These are phyloP conservation scores for Mobula hypostoma DNA, from an alignment of 2,113 vertebrate genomes.

Conservation along the genomic window DNA sequence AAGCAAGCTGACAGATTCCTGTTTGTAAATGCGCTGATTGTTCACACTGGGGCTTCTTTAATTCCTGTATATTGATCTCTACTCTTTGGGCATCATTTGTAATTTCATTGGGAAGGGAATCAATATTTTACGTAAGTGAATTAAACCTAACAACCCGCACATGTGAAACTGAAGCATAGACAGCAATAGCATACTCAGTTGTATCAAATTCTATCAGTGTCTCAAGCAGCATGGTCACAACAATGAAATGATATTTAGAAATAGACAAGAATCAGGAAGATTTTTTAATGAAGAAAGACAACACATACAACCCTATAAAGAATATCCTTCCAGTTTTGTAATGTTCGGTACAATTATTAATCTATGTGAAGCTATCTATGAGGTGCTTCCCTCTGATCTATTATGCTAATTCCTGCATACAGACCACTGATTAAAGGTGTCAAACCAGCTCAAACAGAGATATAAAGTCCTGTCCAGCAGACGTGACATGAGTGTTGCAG, in stretches of 20 bases:
- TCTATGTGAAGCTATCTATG: too few species aligned
- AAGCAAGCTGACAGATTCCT: constrained; percentile 10
- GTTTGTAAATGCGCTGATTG: constrained; percentile 35
- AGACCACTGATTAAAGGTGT: too few species aligned
- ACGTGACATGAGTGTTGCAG: too few species aligned
- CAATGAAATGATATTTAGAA: background rate
- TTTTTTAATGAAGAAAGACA: background rate
- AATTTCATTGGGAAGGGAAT: constrained; percentile 27
- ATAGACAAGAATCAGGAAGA: background rate
- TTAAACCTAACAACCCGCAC: background rate
- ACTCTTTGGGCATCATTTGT: background rate
- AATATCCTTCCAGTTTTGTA: too few species aligned
- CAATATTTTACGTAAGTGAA: constrained; percentile 16
- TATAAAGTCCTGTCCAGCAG: too few species aligned
- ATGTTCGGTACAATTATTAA: too few species aligned
- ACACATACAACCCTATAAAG: too few species aligned
- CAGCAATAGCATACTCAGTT: background rate
- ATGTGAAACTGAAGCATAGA: too few species aligned
- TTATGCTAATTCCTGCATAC: too few species aligned
- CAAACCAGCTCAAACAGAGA: too few species aligned
- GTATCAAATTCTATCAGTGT: background rate
- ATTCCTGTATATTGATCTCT: constrained; percentile 24
- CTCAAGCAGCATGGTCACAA: background rate
- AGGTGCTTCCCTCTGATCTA: too few species aligned
- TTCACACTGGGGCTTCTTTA: constrained; percentile 32